Base-by-base conservation (phyloP, 2,797 vertebrate species). In the Spea hammondii region DNA sequence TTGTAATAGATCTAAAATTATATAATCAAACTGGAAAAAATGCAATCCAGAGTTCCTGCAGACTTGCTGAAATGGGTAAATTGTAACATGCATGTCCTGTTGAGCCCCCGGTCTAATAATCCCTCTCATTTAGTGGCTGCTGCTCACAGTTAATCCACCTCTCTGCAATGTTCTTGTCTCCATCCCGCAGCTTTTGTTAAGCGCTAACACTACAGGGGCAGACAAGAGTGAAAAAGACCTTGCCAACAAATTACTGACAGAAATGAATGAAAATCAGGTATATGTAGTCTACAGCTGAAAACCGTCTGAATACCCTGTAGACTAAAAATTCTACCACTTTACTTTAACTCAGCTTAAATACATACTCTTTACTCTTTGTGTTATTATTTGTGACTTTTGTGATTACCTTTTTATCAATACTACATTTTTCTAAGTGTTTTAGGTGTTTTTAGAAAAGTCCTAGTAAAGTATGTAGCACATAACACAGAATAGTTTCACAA, bases 191-290 rank as follows among this genome's bases (percentile, higher is more conserved):
- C 96, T 99, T 83, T 94, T 98, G 96, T 91, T 94, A 93, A 98
- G 95, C 88, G 94, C 94, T 95, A 96, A 94, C 92, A 96, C 90
- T 95, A 96, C 95, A 90, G 92, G 94, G 89, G 92, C 95, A 95
- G 96, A 98, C 95, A 99, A 99, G 97, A 97, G 94, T 92, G 94
- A 97, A 93, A 99, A 99, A 99, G 96, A 99, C 94, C 94, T 98
- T 95, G 94, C 96, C 95, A 99, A 99, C 97, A 96, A 95, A 93
- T 98, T 99, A 96, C 96, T 97, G 94, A 96, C 97, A 96, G 95
- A 96, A 96, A 96, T 97, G 93, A 94, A 94, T 95, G 95, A 97
- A 92, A 92, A 95, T 91, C 95, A 99, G 97, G 97, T 99, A 99
- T 92, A 91, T 84, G 86, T 88, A 86, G 74, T 53, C 75, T n/a